phyloP scores from a whole-genome alignment of 1,140 invertebrate genomes.

The Drosophila pandora region DNA sequence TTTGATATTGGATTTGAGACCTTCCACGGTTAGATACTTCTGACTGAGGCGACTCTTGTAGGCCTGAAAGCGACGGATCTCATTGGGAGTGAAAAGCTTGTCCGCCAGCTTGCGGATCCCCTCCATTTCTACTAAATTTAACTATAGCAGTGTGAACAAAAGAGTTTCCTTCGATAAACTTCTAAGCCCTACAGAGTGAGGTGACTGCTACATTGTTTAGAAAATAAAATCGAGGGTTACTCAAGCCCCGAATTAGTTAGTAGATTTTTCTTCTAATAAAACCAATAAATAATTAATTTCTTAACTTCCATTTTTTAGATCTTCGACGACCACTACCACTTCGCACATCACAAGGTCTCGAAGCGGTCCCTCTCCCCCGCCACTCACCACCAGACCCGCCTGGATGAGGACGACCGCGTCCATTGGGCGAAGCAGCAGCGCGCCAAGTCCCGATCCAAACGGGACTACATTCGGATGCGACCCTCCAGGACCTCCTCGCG shows the following conservation, averaged over 20 bases:
- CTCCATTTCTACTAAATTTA: slow-evolving; percentile 3
- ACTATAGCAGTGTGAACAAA: not conserved
- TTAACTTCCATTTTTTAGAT: slow-evolving; percentile 86
- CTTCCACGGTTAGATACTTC: slow-evolving; percentile 45
- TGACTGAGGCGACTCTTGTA: slow-evolving; percentile 36
- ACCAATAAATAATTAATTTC: not conserved
- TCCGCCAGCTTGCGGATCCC: slow-evolving; percentile 43
- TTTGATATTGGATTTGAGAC: slow-evolving; percentile 23
- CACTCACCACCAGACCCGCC: slow-evolving; percentile 87
- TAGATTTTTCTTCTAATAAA: not conserved
- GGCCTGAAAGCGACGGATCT: slow-evolving; percentile 56
- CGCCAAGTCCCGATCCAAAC: slow-evolving; percentile 88
- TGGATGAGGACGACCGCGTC: slow-evolving; percentile 89
- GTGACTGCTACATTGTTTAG: not conserved
- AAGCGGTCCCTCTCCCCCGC: slow-evolving; percentile 90
- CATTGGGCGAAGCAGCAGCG: slow-evolving; percentile 89
- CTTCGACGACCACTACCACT: slow-evolving; percentile 91
- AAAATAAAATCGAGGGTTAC: not conserved
- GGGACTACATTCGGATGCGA: slow-evolving; percentile 86
- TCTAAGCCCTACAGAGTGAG: not conserved
- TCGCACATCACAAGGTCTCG: slow-evolving; percentile 89
- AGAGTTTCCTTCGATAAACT: not conserved
- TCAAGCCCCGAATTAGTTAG: not conserved
- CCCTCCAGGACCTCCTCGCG: slow-evolving; percentile 76
- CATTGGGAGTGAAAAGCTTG: slow-evolving; percentile 59